These are phyloP conservation scores for Cynopterus brachyotis DNA, from an alignment of 2,113 vertebrate genomes.

Conservation along the genomic window DNA sequence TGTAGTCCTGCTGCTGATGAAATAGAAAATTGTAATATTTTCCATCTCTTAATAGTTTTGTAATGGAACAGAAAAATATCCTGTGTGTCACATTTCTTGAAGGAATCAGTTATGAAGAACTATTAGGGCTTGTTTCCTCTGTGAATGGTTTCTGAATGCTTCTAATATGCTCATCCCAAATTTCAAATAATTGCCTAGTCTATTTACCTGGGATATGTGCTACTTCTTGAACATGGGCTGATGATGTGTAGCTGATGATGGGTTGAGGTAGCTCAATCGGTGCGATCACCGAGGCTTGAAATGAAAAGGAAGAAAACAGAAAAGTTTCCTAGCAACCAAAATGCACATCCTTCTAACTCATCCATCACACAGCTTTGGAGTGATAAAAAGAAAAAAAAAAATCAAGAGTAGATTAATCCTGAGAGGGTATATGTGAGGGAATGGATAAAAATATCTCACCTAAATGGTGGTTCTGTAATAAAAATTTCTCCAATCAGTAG, in stretches of 20 bases:
- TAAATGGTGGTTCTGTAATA: neutral
- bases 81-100: neutral
- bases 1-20: constrained; percentile 9
- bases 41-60: neutral
- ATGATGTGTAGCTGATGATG: neutral
- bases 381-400: neutral
- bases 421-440: neutral
- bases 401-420: neutral
- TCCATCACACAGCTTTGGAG: neutral
- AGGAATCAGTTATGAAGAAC: constrained; percentile 11
- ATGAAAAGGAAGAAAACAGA: constrained; percentile 2
- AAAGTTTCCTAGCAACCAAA: neutral
- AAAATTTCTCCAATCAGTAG: neutral
- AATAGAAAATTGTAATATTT: constrained; percentile 21
- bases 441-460: neutral
- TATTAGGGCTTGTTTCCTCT: neutral
- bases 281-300: neutral
- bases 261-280: constrained; percentile 46
- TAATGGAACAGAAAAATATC: constrained; percentile 32
- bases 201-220: constrained; percentile 3
- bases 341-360: neutral
- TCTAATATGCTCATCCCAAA: neutral
- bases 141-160: constrained; percentile 31
- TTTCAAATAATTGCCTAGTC: neutral
- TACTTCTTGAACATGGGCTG: constrained; percentile 31